These are phyloP conservation scores for Gila robusta DNA, from an alignment of 2,797 vertebrate species.

Conservation along the genomic window DNA sequence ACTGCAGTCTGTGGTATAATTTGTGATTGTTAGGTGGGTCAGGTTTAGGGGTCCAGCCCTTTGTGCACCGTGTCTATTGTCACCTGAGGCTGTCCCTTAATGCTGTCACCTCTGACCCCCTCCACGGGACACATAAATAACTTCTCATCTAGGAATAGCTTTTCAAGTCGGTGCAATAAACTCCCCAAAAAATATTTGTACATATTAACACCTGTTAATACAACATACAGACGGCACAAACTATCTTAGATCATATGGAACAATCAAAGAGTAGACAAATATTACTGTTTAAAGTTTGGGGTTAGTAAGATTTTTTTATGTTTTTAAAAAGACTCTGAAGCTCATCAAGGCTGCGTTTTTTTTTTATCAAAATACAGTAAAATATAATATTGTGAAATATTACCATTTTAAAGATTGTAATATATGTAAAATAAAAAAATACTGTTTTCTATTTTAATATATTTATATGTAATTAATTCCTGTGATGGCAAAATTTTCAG, in stretches of 20 bases:
- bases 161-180: slow-evolving; percentile 2
- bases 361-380: too few relatives aligned
- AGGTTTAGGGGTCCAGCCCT: slow-evolving; percentile 43
- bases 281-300: neutral
- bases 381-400: neutral
- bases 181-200: neutral
- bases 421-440: neutral
- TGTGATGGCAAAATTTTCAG: neutral
- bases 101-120: slow-evolving; percentile 23
- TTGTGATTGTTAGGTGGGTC: slow-evolving; percentile 60
- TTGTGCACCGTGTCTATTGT: slow-evolving; percentile 46
- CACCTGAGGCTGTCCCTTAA: slow-evolving; percentile 47
- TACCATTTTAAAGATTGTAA: neutral
- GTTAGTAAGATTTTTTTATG: neutral
- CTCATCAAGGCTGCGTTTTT: too few relatives aligned
- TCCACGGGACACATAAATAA: slow-evolving; percentile 31
- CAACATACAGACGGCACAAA: neutral
- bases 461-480: neutral
- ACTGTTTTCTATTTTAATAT: neutral
- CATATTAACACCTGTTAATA: neutral
- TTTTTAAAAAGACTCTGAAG: neutral
- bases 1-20: slow-evolving; percentile 42
- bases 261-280: neutral
- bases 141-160: neutral
- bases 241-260: neutral